Percentiles rank a stretch among this genome's conserved stretches.
Evolutionary conservation across 2,888 invertebrate genomes (phyloP).

Genomic region (Agapostemon virescens): DNA sequence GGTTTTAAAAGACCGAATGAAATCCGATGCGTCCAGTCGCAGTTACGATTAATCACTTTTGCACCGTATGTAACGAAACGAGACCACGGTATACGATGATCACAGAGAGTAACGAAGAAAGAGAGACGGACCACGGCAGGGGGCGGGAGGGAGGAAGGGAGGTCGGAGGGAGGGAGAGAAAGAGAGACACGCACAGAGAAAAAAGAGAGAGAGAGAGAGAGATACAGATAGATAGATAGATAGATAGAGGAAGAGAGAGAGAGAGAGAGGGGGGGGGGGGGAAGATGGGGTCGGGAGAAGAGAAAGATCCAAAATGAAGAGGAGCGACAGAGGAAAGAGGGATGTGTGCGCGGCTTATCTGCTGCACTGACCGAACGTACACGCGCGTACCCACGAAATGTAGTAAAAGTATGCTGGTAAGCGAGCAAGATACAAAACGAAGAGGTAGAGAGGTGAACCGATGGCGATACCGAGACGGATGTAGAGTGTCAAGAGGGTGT

Average conservation of each 20-base stretch:
- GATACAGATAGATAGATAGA: constrained; percentile 13
- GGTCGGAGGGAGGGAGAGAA: constrained; percentile 16
- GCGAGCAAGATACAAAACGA: constrained; percentile 49
- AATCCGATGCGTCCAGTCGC: constrained; percentile 55
- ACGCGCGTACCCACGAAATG: constrained; percentile 53
- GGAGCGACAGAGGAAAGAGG: constrained; percentile 35
- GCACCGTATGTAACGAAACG: constrained; percentile 37
- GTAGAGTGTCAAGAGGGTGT: constrained; percentile 76
- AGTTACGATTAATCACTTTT: constrained; percentile 65
- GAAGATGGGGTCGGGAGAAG: constrained; percentile 12
- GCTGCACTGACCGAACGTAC: constrained; percentile 51
- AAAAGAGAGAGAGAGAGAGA: constrained; percentile 25
- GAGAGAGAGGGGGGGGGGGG: not conserved
- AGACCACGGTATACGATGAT: constrained; percentile 49
- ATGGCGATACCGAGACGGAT: constrained; percentile 71
- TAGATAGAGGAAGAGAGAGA: not conserved
- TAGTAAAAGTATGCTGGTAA: constrained; percentile 34
- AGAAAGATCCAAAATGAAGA: constrained; percentile 44
- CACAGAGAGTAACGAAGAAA: constrained; percentile 38
- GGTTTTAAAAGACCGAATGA: constrained; percentile 53
- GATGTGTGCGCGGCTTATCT: constrained; percentile 53
- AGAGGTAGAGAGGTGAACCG: constrained; percentile 58
- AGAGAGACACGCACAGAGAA: constrained; percentile 14
- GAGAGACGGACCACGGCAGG: not conserved
- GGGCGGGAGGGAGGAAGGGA: not conserved